phyloP scores from a whole-genome alignment of 2,113 vertebrate genomes.

The Shinisaurus crocodilurus region DNA sequence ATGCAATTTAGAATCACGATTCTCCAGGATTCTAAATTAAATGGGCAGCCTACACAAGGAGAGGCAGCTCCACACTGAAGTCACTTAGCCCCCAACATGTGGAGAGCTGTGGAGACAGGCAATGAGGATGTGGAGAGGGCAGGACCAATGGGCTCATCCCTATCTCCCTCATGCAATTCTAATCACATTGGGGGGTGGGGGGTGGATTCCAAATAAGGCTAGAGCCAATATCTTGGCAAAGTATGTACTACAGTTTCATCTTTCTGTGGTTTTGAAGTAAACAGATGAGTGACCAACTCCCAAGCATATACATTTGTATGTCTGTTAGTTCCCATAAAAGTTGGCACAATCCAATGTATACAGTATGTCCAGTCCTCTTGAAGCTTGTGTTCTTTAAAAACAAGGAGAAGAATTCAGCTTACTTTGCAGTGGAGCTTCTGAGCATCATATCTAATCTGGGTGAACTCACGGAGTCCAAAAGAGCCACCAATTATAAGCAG shows the following conservation, averaged over 20 bases:
- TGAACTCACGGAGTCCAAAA: conserved; percentile 92
- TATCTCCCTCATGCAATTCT: not conserved
- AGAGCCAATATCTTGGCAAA: not conserved
- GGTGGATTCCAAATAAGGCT: not conserved
- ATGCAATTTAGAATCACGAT: no score
- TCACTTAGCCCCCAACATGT: no score
- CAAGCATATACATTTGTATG: not conserved
- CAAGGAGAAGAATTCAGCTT: conserved; percentile 19
- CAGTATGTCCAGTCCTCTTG: not conserved
- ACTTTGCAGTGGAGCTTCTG: conserved; percentile 86
- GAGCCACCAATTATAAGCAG: conserved; percentile 92
- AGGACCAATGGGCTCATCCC: no score
- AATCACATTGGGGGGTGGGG: not conserved
- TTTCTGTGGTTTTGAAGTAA: not conserved
- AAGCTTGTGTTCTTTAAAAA: not conserved
- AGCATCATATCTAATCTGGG: conserved; percentile 93
- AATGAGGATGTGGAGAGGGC: not conserved
- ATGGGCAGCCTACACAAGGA: no score
- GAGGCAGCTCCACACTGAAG: no score
- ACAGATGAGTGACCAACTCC: not conserved
- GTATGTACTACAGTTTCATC: not conserved
- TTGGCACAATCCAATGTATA: not conserved
- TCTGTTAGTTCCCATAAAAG: not conserved
- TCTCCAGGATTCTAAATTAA: no score
- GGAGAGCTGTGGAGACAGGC: not conserved